Conservation (phyloP, 2,888 invertebrate species). For the Eupithecia exiguata region DNA sequence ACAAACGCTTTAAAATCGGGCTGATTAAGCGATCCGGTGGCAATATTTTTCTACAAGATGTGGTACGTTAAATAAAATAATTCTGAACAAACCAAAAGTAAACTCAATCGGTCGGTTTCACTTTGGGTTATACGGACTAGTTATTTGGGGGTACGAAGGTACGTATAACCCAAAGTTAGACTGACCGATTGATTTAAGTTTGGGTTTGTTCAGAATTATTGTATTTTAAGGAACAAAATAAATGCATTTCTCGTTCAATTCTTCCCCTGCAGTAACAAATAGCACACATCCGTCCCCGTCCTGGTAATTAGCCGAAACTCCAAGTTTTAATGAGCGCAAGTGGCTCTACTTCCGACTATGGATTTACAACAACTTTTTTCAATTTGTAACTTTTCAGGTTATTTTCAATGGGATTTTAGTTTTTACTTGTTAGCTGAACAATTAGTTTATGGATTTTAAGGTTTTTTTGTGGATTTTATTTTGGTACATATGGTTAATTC, state of each 20-base stretch:
- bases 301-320: conserved; percentile 61
- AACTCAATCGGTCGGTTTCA: too few species aligned
- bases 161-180: too few species aligned
- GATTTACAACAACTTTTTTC: conserved; percentile 34
- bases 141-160: too few species aligned
- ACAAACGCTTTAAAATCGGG: too few species aligned
- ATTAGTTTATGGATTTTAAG: not conserved
- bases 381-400: conserved; percentile 25
- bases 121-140: too few species aligned
- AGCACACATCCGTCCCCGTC: conserved; percentile 58
- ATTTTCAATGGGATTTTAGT: conserved; percentile 17
- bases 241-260: not conserved
- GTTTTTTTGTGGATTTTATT: not conserved
- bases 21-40: too few species aligned
- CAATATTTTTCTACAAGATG: too few species aligned
- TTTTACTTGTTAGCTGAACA: not conserved
- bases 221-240: not conserved
- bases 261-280: conserved; percentile 48
- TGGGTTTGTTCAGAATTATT: too few species aligned
- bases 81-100: too few species aligned
- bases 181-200: too few species aligned
- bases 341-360: conserved; percentile 38
- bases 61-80: too few species aligned
- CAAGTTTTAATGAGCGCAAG: conserved; percentile 61
- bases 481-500: too few species aligned